These are phyloP conservation scores for Colletes gigas DNA, from an alignment of 1,140 invertebrate genomes.

Conservation along the genomic window DNA sequence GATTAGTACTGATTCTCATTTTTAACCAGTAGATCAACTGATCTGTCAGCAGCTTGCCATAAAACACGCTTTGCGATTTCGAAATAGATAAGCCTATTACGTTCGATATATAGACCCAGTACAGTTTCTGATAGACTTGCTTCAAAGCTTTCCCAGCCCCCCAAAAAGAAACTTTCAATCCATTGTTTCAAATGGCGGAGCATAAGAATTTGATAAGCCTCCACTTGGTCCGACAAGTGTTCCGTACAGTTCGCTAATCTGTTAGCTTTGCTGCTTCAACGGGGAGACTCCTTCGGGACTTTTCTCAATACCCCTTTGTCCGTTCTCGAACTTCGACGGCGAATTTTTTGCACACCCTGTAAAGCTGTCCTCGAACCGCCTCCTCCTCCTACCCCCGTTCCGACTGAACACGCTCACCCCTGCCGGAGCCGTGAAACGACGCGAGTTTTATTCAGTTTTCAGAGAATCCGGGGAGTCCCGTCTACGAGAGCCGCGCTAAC, in stretches of 20 bases:
- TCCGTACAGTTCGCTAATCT: not conserved
- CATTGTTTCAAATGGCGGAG: no score
- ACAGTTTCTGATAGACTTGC: no score
- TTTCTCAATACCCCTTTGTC: not conserved
- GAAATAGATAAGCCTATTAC: no score
- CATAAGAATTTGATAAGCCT: not conserved
- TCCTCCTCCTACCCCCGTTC: conserved; percentile 6
- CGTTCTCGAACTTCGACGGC: not conserved
- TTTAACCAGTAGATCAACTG: no score
- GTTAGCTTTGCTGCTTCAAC: not conserved
- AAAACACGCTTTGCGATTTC: no score
- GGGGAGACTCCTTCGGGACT: no score
- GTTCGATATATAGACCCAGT: no score
- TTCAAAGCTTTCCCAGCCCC: no score
- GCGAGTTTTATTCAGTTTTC: conserved; percentile 69
- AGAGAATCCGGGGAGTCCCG: conserved; percentile 53
- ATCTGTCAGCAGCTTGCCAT: no score
- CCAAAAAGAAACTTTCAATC: no score
- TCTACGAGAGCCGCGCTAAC: conserved; percentile 60
- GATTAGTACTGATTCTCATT: no score
- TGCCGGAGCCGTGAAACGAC: conserved; percentile 40
- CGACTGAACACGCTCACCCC: conserved; percentile 33
- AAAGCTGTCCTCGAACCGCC: conserved; percentile 40
- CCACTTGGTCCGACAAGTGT: not conserved
- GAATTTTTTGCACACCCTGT: conserved; percentile 34